These are phyloP conservation scores for Eupleurogrammus muticus DNA, from an alignment of 2,797 vertebrate genomes.

Conservation along the genomic window DNA sequence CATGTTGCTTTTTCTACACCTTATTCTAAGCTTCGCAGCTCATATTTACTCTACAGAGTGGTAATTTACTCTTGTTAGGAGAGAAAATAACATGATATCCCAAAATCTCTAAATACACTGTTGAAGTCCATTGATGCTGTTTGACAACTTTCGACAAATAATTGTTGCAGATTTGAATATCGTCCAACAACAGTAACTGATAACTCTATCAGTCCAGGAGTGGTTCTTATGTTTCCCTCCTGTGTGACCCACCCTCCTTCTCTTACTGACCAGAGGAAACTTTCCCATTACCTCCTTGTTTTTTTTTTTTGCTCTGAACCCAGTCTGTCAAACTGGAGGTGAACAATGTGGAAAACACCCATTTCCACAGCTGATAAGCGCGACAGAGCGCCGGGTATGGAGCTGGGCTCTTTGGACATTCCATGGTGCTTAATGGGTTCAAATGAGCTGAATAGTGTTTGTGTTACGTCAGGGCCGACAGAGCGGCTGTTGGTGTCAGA, in stretches of 20 bases:
- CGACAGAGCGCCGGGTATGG: constrained; percentile 58
- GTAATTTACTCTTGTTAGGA: neutral
- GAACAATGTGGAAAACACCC: constrained; percentile 78
- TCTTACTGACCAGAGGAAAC: constrained; percentile 6
- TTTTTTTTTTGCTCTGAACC: constrained; percentile 31
- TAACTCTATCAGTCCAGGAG: neutral
- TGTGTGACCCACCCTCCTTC: neutral
- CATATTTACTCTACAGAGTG: neutral
- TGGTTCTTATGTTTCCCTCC: constrained; percentile 26
- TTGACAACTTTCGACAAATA: no score
- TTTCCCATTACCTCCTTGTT: constrained; percentile 25
- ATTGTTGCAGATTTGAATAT: no score
- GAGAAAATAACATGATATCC: neutral
- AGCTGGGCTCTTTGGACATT: constrained; percentile 73
- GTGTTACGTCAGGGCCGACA: constrained; percentile 65
- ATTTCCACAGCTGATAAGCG: constrained; percentile 82
- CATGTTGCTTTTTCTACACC: no score
- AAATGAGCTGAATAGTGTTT: constrained; percentile 70
- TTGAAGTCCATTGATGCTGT: neutral
- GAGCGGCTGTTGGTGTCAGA: constrained; percentile 52
- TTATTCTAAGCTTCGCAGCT: no score
- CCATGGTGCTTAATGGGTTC: constrained; percentile 73
- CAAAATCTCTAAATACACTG: neutral
- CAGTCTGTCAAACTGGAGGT: constrained; percentile 53
- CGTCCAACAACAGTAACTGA: neutral